Evolutionary conservation across 2,888 invertebrate genomes (phyloP).

Genomic region (Anodontia alba): DNA sequence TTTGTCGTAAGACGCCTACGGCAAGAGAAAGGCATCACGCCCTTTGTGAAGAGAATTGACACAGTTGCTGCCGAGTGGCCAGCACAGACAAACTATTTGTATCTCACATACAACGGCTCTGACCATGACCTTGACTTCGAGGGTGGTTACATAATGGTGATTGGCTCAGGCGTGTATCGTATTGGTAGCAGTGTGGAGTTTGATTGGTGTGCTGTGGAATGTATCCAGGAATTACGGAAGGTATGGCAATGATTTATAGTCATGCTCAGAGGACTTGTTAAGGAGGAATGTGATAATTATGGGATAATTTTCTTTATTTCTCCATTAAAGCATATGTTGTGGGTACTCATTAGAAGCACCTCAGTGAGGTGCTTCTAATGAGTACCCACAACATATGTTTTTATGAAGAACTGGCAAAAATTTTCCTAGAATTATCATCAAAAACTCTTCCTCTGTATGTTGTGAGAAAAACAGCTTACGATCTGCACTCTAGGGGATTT

Average conservation of each 20-base stretch:
- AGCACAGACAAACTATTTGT: constrained; percentile 99
- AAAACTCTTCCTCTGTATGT: no score
- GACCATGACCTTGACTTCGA: constrained; percentile 81
- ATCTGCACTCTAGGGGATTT: not conserved
- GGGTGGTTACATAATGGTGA: constrained; percentile 88
- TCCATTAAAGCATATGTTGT: no score
- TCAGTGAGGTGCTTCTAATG: no score
- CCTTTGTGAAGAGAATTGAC: constrained; percentile 96
- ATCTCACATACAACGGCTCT: constrained; percentile 96
- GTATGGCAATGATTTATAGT: no score
- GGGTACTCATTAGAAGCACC: no score
- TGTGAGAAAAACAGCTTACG: not conserved
- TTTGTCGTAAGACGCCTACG: constrained; percentile 86
- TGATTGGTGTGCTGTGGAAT: constrained; percentile 99
- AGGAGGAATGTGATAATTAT: no score
- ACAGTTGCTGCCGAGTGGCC: constrained; percentile 99
- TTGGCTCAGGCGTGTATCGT: constrained; percentile 88
- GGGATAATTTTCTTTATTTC: no score
- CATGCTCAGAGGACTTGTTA: no score
- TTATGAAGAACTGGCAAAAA: no score
- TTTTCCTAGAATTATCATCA: no score
- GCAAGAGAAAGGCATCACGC: constrained; percentile 73
- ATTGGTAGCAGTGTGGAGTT: constrained; percentile 97
- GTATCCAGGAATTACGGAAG: constrained; percentile 94
- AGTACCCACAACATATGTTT: no score